Conservation (phyloP, 2,888 invertebrate genomes). For the Synanthedon formicaeformis region DNA sequence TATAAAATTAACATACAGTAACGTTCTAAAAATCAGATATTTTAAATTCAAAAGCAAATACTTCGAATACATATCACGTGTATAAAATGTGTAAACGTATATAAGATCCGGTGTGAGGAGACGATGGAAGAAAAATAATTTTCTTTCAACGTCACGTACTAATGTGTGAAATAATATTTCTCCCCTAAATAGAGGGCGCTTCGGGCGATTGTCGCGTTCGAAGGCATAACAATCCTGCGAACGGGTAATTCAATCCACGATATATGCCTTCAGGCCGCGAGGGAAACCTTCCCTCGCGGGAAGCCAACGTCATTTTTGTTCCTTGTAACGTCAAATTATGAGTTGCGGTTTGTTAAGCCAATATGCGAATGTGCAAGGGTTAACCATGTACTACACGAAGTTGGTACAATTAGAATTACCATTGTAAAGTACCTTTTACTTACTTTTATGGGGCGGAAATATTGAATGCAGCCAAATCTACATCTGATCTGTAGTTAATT, state of each 20-base stretch:
- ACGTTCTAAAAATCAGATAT: too few species aligned
- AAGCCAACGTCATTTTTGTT: not conserved
- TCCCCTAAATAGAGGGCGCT: slow-evolving; percentile 28
- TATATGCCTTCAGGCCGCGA: slow-evolving; percentile 12
- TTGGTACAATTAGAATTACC: too few species aligned
- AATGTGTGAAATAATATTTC: slow-evolving; percentile 33
- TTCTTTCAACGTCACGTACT: slow-evolving; percentile 28
- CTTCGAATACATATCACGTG: too few species aligned
- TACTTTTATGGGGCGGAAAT: too few species aligned
- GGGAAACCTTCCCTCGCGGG: slow-evolving; percentile 7
- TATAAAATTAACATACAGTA: too few species aligned
- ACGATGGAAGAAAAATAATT: slow-evolving; percentile 20
- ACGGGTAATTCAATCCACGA: slow-evolving; percentile 16
- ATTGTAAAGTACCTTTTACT: too few species aligned
- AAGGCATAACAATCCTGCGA: slow-evolving; percentile 1
- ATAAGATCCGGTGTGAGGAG: slow-evolving; percentile 9
- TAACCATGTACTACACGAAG: too few species aligned
- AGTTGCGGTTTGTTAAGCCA: not conserved
- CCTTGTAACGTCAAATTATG: not conserved
- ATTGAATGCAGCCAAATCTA: too few species aligned
- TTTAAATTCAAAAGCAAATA: too few species aligned
- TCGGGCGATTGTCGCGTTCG: slow-evolving; percentile 26
- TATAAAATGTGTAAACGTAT: slow-evolving; percentile 5
- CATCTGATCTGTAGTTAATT: too few species aligned
- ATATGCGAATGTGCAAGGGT: not conserved